Base-by-base conservation (phyloP, 2,888 invertebrate species). In the Cantharis rustica region DNA sequence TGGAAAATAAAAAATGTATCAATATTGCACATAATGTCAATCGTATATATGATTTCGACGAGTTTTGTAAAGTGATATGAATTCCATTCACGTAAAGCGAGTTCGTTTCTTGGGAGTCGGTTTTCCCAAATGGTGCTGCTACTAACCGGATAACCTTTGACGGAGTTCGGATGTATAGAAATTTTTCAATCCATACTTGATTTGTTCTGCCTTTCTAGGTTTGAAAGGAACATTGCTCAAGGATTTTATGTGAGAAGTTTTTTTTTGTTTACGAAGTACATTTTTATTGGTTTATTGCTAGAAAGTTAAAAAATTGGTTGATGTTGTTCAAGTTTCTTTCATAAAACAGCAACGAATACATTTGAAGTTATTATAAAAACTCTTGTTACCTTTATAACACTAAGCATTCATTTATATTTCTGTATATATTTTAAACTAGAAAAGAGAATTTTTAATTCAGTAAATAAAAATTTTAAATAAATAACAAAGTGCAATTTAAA, bases 161-260 rank as follows among this genome's bases (percentile, higher is more conserved):
- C 73, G 70, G 70, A 64, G 73, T 73, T 76, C 73, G 69, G 73
- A 76, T 76, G 73, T 62, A 76, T 73, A 73, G 73, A 76, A 76
- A 76, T 73, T 75, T 76, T 76, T 76, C 76, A 73, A 76, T 76
- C 73, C 68, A 73, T 70, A 68, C 73, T 73, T 76, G 70, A 76
- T 76, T 76, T 76, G 70, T 73, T 76, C 72, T 23, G 27, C 72
- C 26, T 72, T 69, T 72, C 63, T 72, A 72, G 47, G 31, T 75
- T 72, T 69, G 61, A 47, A 47, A 47, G 47, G 47, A 66, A 66
- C 64, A 23, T 66, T 66, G 23, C 64, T 66, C 64, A 23, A n/a
- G 64, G 20, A 20, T 66, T 66, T 63, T 66, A 20, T 66, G 23
- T 23, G 64, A 20, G 17, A 66, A 66, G n/a, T 66, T n/a, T 20